Conservation (phyloP, 2,797 vertebrate genomes). For the Sarcoramphus papa region DNA sequence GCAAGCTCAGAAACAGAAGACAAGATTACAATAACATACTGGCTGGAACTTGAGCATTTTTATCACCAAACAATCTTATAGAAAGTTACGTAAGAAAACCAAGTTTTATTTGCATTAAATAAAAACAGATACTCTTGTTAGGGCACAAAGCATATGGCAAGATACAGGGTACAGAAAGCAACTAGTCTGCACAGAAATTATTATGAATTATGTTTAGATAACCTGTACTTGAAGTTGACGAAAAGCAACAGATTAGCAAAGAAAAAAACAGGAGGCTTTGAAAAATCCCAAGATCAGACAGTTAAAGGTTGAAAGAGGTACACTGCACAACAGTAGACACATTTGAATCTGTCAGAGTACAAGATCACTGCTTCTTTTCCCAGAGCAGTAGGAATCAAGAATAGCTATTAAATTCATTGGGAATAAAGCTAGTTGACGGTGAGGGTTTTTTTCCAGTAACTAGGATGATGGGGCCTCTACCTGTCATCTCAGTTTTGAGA, state of each 20-base stretch:
- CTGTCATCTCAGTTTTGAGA: neutral
- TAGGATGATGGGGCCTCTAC: neutral
- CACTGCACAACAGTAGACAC: neutral
- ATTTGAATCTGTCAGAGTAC: neutral
- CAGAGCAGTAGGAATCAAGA: neutral
- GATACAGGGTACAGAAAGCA: neutral
- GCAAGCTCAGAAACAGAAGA: neutral
- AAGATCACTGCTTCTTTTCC: neutral
- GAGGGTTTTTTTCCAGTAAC: neutral
- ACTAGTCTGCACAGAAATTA: neutral
- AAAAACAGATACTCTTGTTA: neutral
- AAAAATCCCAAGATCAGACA: neutral
- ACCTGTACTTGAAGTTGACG: neutral
- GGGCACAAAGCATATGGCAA: neutral
- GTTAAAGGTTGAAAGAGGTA: neutral
- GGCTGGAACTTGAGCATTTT: neutral
- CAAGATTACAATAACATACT: neutral
- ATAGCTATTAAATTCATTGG: neutral
- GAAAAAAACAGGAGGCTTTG: neutral
- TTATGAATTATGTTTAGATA: neutral
- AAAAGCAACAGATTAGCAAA: neutral
- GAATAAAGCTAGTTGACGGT: neutral
- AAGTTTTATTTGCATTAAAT: constrained; percentile 2
- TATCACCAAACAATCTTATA: neutral
- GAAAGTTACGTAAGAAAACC: neutral